Conservation (phyloP, 2,888 invertebrate genomes). For the Margaritifera margaritifera region DNA sequence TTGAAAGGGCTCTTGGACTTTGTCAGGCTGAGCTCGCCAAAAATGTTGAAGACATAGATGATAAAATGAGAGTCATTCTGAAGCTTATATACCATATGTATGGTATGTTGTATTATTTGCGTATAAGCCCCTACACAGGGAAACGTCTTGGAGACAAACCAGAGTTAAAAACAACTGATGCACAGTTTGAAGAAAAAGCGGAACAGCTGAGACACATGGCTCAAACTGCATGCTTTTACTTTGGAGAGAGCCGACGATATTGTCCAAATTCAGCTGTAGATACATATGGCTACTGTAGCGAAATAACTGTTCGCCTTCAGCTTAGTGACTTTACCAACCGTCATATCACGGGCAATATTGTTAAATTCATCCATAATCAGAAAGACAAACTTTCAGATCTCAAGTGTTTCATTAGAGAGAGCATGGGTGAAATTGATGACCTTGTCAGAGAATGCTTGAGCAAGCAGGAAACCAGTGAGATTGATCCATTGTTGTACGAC, state of each 20-base stretch:
- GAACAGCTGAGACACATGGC: constrained; percentile 10
- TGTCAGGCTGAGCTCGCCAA: constrained; percentile 22
- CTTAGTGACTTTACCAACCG: constrained; percentile 35
- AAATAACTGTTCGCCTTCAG: constrained; percentile 22
- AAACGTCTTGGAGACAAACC: constrained; percentile 12
- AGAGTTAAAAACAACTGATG: constrained; percentile 5
- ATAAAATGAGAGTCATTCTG: constrained; percentile 21
- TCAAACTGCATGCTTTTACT: constrained; percentile 17
- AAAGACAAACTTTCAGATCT: constrained; percentile 10
- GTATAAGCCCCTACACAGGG: constrained; percentile 25
- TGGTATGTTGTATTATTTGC: constrained; percentile 22
- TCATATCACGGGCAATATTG: constrained; percentile 13
- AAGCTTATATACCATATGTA: constrained; percentile 45
- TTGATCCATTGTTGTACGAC: constrained; percentile 12
- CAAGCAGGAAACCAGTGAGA: constrained; percentile 18
- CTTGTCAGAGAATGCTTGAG: constrained; percentile 30
- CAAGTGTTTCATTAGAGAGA: constrained; percentile 22
- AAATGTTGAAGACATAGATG: constrained; percentile 17
- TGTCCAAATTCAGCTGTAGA: constrained; percentile 19
- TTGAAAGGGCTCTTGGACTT: constrained; percentile 27
- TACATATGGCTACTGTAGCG: constrained; percentile 14
- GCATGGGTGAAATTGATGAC: constrained; percentile 20
- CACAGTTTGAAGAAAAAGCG: constrained; percentile 10
- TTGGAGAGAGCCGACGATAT: constrained; percentile 15
- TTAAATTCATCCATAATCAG: constrained; percentile 8